These are phyloP conservation scores for Bellardia bayeri DNA, from an alignment of 2,888 invertebrate species.

Conservation along the genomic window DNA sequence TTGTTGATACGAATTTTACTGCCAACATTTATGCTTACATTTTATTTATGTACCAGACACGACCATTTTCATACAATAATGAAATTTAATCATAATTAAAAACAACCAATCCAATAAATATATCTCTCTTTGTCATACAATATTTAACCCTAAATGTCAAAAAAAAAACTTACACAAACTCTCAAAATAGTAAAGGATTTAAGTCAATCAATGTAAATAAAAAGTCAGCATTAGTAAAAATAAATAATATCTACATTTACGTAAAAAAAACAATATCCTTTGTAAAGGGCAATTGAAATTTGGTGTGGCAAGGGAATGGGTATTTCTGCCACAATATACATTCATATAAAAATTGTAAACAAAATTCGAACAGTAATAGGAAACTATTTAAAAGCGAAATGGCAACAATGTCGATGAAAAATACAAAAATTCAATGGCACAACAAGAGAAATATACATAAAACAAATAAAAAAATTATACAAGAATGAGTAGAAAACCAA, in stretches of 20 bases:
- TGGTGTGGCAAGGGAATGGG: not conserved
- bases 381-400: constrained; percentile 42
- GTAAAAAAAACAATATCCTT: constrained; percentile 1
- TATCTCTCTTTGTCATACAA: constrained; percentile 7
- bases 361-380: constrained; percentile 15
- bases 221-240: constrained; percentile 52
- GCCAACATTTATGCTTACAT: not conserved
- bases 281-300: not conserved
- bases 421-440: constrained; percentile 25
- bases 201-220: constrained; percentile 59
- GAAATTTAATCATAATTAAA: constrained; percentile 48
- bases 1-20: constrained; percentile 5
- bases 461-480: constrained; percentile 22
- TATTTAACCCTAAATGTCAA: not conserved
- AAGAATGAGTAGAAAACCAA: not conserved
- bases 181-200: constrained; percentile 32
- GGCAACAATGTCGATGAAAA: constrained; percentile 2
- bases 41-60: not conserved
- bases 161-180: not conserved
- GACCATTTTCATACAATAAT: not conserved
- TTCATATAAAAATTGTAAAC: constrained; percentile 45
- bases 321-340: not conserved
- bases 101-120: constrained; percentile 45
- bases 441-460: not conserved
- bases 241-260: not conserved